Evolutionary conservation across 2,113 vertebrate genomes (phyloP).

Genomic region (Natator depressus): DNA sequence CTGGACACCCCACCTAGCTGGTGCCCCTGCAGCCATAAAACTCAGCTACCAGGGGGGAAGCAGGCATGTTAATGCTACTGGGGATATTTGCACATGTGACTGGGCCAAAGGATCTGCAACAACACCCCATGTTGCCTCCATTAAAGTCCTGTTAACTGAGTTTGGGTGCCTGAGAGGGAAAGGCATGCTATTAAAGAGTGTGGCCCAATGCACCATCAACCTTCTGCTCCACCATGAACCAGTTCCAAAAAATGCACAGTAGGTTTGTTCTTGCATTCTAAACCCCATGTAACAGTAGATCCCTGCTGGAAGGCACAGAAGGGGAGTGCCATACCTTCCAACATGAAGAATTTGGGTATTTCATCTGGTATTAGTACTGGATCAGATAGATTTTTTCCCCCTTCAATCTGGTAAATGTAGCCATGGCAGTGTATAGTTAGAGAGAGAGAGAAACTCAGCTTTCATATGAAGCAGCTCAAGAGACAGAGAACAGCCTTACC

Average conservation of each 20-base stretch:
- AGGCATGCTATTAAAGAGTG: background rate
- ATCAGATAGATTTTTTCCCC: background rate
- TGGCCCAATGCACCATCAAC: background rate
- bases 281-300: background rate
- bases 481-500: constrained; percentile 77
- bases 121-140: background rate
- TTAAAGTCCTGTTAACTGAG: background rate
- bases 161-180: background rate
- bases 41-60: background rate
- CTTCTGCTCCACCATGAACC: background rate
- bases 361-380: background rate
- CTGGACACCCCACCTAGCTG: background rate
- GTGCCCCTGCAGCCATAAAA: background rate
- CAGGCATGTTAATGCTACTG: background rate
- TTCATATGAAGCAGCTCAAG: background rate
- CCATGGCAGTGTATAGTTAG: background rate
- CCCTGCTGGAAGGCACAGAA: background rate
- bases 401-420: background rate
- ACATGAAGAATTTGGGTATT: background rate
- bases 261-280: background rate
- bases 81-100: background rate
- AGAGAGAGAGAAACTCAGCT: background rate
- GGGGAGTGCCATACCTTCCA: background rate
- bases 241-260: background rate
- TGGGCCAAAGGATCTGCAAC: background rate